Conservation (phyloP, 2,797 vertebrate species). For the Emys orbicularis region DNA sequence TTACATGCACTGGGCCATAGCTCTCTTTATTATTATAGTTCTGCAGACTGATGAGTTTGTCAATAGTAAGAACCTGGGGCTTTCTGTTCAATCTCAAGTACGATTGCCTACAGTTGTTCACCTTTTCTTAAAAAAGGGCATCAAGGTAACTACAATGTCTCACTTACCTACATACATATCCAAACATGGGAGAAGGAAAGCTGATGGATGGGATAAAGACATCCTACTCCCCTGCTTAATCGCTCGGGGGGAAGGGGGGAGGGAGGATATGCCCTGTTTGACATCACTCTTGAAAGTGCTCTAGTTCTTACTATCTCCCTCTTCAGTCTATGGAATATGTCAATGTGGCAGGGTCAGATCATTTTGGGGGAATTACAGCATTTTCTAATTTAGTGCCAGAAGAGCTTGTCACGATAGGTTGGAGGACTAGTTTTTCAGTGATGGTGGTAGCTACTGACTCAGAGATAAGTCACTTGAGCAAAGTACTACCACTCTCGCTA, state of each 20-base stretch:
- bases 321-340: background rate
- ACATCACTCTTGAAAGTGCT: background rate
- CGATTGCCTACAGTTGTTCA: background rate
- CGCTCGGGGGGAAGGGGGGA: accelerated
- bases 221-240: background rate
- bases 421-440: background rate
- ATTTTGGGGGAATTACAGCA: background rate
- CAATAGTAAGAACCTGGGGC: background rate
- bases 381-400: background rate
- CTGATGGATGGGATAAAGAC: background rate
- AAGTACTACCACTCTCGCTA: background rate
- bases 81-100: background rate
- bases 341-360: background rate
- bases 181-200: background rate
- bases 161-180: background rate
- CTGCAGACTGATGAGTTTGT: background rate
- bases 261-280: background rate
- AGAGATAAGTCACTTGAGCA: background rate
- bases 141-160: background rate
- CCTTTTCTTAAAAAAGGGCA: background rate
- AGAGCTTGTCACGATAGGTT: background rate
- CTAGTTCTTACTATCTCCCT: background rate
- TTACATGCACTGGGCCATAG: background rate
- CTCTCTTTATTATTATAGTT: background rate
- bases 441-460: background rate